Percentiles rank a stretch among this genome's conserved stretches.
Evolutionary conservation across 2,797 vertebrate species (phyloP).

Genomic region (Fratercula arctica): DNA sequence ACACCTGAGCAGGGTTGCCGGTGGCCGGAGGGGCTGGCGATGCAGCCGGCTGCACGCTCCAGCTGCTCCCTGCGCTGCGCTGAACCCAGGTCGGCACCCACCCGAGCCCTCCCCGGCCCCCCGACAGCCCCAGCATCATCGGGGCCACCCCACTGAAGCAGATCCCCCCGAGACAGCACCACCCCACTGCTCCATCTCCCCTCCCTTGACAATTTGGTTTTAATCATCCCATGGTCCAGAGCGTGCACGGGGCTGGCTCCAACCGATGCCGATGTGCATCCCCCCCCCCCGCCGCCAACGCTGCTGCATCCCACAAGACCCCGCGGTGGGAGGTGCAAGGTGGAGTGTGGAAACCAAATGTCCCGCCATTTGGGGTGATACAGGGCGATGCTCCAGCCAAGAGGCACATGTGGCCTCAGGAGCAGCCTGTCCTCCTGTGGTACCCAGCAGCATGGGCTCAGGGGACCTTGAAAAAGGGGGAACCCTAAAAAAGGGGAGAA

Average conservation of each 20-base stretch:
- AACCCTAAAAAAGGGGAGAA: not conserved
- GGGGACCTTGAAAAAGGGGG: too few relatives aligned
- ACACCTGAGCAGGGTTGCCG: not conserved
- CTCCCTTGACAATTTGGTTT: not conserved
- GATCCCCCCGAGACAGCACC: not conserved
- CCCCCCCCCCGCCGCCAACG: rapidly evolving
- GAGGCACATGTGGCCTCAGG: not conserved
- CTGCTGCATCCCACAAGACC: not conserved
- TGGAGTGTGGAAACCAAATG: not conserved
- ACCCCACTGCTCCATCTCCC: not conserved
- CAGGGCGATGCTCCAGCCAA: not conserved
- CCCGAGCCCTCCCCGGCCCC: rapidly evolving
- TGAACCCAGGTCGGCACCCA: not conserved
- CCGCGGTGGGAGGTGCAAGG: too few relatives aligned
- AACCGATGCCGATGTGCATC: rapidly evolving
- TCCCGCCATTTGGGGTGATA: not conserved
- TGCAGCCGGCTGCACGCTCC: not conserved
- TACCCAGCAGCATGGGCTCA: not conserved
- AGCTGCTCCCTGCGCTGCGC: not conserved
- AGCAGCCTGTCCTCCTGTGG: rapidly evolving
- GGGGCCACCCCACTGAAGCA: not conserved
- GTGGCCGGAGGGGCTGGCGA: not conserved
- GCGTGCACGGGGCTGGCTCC: not conserved
- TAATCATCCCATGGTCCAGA: not conserved
- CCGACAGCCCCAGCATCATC: rapidly evolving